Conservation (phyloP, 2,888 invertebrate genomes). For the Thysanoteuthis rhombus region DNA sequence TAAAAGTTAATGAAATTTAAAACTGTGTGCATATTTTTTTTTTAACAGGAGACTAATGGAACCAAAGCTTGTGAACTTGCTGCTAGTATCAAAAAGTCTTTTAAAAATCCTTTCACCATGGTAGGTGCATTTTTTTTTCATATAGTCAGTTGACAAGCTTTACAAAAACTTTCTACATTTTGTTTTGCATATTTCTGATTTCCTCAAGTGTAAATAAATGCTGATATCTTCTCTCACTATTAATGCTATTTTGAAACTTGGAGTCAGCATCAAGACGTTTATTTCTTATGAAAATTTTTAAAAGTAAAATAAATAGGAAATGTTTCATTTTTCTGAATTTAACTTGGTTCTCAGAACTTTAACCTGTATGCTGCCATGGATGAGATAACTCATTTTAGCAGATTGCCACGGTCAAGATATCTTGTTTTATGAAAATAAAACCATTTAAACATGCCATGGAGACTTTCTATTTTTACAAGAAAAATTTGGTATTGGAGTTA, state of each 20-base stretch:
- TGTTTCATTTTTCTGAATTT: too few relatives aligned
- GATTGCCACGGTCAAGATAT: too few relatives aligned
- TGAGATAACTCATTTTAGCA: too few relatives aligned
- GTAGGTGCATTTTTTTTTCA: not conserved
- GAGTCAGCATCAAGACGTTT: not conserved
- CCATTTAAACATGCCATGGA: too few relatives aligned
- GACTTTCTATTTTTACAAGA: too few relatives aligned
- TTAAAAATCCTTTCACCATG: slow-evolving; percentile 38
- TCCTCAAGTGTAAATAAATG: not conserved
- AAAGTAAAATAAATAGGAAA: too few relatives aligned
- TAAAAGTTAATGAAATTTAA: not conserved
- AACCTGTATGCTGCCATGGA: too few relatives aligned
- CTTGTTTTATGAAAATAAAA: too few relatives aligned
- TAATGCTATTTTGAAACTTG: too few relatives aligned
- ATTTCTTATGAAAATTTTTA: not conserved
- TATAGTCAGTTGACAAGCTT: not conserved
- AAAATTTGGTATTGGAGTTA: too few relatives aligned
- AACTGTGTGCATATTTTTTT: not conserved
- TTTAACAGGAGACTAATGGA: not conserved
- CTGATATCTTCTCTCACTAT: not conserved
- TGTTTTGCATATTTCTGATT: not conserved
- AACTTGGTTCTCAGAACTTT: too few relatives aligned
- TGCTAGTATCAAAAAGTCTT: slow-evolving; percentile 41
- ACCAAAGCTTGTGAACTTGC: slow-evolving; percentile 42
- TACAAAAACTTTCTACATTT: not conserved